Percentiles rank a stretch among this genome's conserved stretches.
phyloP scores from a whole-genome alignment of 2,113 vertebrate genomes.

The Oryzias javanicus region DNA sequence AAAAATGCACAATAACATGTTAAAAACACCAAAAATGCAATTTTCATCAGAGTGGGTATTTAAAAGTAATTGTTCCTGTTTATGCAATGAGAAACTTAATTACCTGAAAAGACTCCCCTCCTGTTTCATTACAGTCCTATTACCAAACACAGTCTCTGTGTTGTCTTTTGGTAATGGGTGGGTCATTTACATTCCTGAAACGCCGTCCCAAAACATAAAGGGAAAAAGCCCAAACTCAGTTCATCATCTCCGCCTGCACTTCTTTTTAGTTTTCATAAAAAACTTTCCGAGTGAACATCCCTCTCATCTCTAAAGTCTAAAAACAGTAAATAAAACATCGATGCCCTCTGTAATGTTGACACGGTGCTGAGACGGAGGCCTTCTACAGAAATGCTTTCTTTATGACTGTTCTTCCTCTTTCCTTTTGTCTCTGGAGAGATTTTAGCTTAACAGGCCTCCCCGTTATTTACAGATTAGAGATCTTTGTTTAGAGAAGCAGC shows the following conservation, averaged over 20 bases:
- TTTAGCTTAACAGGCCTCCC: conserved; percentile 9
- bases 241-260: not conserved
- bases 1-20: too few relatives aligned
- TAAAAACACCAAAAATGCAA: too few relatives aligned
- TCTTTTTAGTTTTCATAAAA: conserved; percentile 8
- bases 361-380: not conserved
- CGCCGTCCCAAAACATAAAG: conserved; percentile 27
- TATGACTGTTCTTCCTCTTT: not conserved
- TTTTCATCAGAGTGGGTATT: not conserved
- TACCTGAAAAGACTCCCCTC: not conserved
- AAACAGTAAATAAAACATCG: too few relatives aligned
- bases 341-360: too few relatives aligned
- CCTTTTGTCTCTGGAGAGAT: conserved; percentile 1
- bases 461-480: conserved; percentile 21
- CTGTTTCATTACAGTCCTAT: conserved; percentile 10
- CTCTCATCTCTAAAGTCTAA: too few relatives aligned
- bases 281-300: too few relatives aligned
- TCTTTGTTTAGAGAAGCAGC: conserved; percentile 20
- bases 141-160: too few relatives aligned
- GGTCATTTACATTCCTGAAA: conserved; percentile 52
- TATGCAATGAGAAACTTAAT: not conserved
- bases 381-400: not conserved
- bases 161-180: conserved; percentile 34
- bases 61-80: not conserved
- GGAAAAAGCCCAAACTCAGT: conserved; percentile 32